Evolutionary conservation across 2,888 invertebrate genomes (phyloP).

Genomic region (Hermaeophaga mercurialis): DNA sequence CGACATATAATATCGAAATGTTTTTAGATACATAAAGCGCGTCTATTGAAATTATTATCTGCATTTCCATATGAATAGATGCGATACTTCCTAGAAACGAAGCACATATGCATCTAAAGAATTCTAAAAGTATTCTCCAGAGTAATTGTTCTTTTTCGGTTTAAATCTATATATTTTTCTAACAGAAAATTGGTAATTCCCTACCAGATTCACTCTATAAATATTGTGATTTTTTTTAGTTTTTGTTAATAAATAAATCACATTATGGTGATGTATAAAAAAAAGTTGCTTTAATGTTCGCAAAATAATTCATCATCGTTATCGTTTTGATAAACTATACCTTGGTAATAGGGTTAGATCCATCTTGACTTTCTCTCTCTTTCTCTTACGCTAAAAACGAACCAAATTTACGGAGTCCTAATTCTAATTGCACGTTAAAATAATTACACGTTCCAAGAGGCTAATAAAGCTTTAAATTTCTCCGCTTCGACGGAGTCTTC

Average conservation of each 20-base stretch:
- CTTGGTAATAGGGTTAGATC: too few relatives aligned
- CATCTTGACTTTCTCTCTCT: not conserved
- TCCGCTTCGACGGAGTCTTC: constrained; percentile 10
- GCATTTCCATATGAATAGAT: constrained; percentile 21
- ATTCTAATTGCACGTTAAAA: constrained; percentile 43
- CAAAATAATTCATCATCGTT: too few relatives aligned
- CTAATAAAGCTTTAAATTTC: constrained; percentile 36
- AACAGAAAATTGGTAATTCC: too few relatives aligned
- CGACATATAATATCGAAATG: constrained; percentile 27
- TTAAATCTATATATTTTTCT: too few relatives aligned
- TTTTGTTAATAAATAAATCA: too few relatives aligned
- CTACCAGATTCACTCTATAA: too few relatives aligned
- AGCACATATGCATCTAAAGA: constrained; percentile 3
- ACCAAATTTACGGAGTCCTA: constrained; percentile 29
- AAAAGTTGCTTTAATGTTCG: too few relatives aligned
- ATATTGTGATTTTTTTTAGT: too few relatives aligned
- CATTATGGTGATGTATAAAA: too few relatives aligned
- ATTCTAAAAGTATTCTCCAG: too few relatives aligned
- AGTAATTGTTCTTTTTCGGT: too few relatives aligned
- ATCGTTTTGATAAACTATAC: too few relatives aligned
- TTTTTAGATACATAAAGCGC: constrained; percentile 20
- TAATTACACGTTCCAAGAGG: constrained; percentile 41
- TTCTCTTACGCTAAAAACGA: not conserved
- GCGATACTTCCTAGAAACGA: constrained; percentile 16
- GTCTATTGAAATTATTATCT: constrained; percentile 27